phyloP scores from a whole-genome alignment of 2,113 vertebrate species.

The Carlito syrichta region DNA sequence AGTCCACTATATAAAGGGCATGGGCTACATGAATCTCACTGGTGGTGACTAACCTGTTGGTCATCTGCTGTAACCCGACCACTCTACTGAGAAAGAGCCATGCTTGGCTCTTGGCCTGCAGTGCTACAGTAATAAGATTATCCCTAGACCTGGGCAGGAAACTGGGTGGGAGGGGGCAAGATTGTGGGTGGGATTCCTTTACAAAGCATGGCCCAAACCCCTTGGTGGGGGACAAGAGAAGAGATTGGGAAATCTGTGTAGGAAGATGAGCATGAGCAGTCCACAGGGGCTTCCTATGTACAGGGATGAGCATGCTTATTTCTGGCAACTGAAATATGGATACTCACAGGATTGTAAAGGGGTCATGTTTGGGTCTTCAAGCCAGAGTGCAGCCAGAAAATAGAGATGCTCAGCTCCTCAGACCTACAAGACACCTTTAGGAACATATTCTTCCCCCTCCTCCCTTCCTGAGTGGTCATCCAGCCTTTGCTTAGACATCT shows the following conservation, averaged over 20 bases:
- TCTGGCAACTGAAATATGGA: background rate
- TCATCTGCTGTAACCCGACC: background rate
- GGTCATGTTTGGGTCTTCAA: background rate
- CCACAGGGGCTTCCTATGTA: background rate
- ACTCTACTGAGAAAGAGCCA: constrained; percentile 44
- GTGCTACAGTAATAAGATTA: background rate
- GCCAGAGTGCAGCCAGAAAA: background rate
- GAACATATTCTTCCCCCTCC: background rate
- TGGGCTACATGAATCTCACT: background rate
- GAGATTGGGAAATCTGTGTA: background rate
- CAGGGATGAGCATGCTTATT: background rate
- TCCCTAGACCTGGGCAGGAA: background rate
- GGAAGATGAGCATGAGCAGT: background rate
- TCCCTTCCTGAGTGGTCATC: background rate
- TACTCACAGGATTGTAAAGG: background rate
- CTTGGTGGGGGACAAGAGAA: background rate
- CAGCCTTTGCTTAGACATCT: background rate
- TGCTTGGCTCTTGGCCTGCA: accelerated
- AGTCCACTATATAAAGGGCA: background rate
- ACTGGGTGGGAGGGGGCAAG: background rate
- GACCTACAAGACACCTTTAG: background rate
- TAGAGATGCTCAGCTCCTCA: background rate
- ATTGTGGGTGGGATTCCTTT: background rate
- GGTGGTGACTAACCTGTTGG: background rate
- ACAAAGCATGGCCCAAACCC: background rate